phyloP scores from a whole-genome alignment of 1,140 invertebrate species.

The Maniola jurtina region DNA sequence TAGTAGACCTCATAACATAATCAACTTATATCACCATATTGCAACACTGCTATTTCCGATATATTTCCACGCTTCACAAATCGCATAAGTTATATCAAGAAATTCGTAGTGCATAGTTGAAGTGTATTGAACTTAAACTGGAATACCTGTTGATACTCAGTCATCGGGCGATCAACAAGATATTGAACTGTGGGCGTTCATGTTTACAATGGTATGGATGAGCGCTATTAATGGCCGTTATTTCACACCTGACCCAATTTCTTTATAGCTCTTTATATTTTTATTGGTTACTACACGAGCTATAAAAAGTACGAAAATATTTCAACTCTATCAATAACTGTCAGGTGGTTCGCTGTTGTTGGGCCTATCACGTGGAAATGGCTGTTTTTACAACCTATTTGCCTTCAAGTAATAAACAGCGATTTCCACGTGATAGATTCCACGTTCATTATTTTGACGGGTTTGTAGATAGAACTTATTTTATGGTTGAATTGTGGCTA shows the following conservation, averaged over 20 bases:
- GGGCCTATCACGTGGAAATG: neutral
- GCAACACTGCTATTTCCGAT: conserved; percentile 1
- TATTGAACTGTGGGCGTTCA: conserved; percentile 21
- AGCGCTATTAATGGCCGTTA: conserved; percentile 21
- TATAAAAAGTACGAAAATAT: conserved; percentile 23
- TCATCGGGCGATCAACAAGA: conserved; percentile 19
- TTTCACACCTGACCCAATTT: conserved; percentile 29
- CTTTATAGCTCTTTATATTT: conserved; percentile 21
- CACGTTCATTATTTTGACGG: too few species aligned
- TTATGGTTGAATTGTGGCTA: too few species aligned
- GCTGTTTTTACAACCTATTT: neutral
- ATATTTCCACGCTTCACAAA: conserved; percentile 3
- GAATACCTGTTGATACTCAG: conserved; percentile 32
- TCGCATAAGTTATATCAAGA: conserved; percentile 18
- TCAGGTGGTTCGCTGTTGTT: neutral
- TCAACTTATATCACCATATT: neutral
- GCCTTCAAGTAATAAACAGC: too few species aligned
- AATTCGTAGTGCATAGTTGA: neutral
- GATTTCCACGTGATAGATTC: too few species aligned
- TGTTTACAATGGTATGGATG: conserved; percentile 34
- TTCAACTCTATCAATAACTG: conserved; percentile 15
- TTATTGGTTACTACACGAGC: conserved; percentile 13
- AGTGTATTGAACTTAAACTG: conserved; percentile 26
- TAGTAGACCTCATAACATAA: neutral
- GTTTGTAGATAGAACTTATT: too few species aligned